Evolutionary conservation across 2,797 vertebrate species (phyloP).

Genomic region (Falco naumanni): DNA sequence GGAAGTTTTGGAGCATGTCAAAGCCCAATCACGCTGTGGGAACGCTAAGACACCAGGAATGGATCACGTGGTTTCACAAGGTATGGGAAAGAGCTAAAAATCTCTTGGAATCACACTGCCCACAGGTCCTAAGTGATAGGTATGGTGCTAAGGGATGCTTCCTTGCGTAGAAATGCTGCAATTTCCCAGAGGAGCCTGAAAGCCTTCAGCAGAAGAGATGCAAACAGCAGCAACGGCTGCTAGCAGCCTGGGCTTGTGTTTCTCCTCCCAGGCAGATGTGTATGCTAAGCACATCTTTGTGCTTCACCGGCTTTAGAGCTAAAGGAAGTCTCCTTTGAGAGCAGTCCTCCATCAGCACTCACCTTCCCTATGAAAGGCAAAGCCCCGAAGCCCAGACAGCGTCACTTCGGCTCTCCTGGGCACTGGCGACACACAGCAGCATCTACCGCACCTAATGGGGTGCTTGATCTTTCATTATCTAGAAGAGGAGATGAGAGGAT

Average conservation of each 20-base stretch:
- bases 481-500: background rate
- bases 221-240: rapidly evolving
- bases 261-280: background rate
- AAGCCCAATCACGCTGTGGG: background rate
- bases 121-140: rapidly evolving
- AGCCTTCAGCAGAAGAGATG: background rate
- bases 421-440: rapidly evolving
- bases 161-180: rapidly evolving
- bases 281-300: background rate
- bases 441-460: background rate
- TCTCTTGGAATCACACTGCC: background rate
- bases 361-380: background rate
- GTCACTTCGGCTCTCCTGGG: rapidly evolving
- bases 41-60: background rate
- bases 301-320: background rate
- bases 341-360: background rate
- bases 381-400: background rate
- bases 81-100: background rate
- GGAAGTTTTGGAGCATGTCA: background rate
- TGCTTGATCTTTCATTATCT: background rate
- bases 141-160: background rate
- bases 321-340: background rate
- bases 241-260: background rate
- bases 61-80: background rate
- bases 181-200: background rate